Base-by-base conservation (phyloP, 2,797 vertebrate genomes). In the Catostomus latipinnis region DNA sequence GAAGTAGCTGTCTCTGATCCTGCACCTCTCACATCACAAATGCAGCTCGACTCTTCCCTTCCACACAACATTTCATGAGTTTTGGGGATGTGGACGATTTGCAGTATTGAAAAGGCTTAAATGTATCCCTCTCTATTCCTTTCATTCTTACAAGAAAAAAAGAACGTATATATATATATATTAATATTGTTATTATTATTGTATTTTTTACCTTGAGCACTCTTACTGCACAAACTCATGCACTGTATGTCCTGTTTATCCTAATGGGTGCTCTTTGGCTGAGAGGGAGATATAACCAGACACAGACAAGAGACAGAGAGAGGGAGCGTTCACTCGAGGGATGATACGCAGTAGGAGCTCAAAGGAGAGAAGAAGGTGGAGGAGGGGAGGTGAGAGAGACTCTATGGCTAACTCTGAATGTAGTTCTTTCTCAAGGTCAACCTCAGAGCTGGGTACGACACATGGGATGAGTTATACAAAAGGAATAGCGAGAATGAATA, bases 371-470 rank as follows among this genome's bases (percentile, higher is more conserved):
- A 22, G 14, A 49, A 66, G 56, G 60, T 76, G 82, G 86, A 58
- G 50, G 56, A 88, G 89, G 88, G 13, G 62, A 56, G 61, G 46
- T 67, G 48, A 46, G 69, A 63, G 78, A 69, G 73, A 73, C 73
- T 81, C 83, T 81, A 88, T 89, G 90, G 88, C 85, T 86, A 90
- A 89, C 87, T 89, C 90, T 89, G 91, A 91, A 88, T 91, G 91
- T 89, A 88, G 89, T 90, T 90, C 88, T 88, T 91, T 88, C 89
- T 94, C 92, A 94, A 94, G 93, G 93, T 94, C 93, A 93, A 63
- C 84, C 88, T 86, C 81, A 78, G 72, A 79, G 75, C 54, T 50
- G 71, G 14, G 13, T 52, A 60, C 81, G 45, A 76, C 78, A 46
- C 69, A 63, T 2, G 46, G 14, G 58, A 48, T 71, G 70, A 52